Evolutionary conservation across 2,113 vertebrate species (phyloP), one percentile per base, ranked within the genome.

Genomic region (Origma solitaria): DNA sequence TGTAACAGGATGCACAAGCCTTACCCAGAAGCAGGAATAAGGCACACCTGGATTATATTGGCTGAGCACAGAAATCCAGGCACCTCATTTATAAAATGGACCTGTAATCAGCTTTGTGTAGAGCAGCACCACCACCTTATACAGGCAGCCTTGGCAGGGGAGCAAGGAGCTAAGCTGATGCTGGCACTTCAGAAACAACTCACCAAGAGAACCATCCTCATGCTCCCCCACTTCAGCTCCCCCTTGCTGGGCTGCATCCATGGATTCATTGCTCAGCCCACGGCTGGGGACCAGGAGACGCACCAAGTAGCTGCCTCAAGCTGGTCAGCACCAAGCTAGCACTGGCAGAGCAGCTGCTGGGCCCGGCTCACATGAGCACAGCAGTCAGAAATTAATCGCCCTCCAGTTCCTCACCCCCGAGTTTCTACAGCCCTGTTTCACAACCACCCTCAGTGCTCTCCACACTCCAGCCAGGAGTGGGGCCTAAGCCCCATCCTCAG

Each of bases 171-270:
- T 27, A 14, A 90, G 68, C 51, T 49, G 57, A 45, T 51, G 40
- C 65, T 82, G 60, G 28, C 53, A 69, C 82, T 77, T 51, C 0
- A 3, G 45, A 57, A 77, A 75, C 8, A 50, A 28, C 35, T 10
- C 22, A 0, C 50, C 0, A 19, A 5, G 5, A 25, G 14, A 88
- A 7, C 45, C 37, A 33, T 8, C 33, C 73, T 47, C 2, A 0
- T 4, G 6, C 30, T 47, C 13, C 45, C 38, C 50, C 61, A 22
- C 50, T 6, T 16, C 28, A 20, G 10, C 6, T 49, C 24, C 56
- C 51, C 31, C 21, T 15, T 18, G 0, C 40, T 4, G 15, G 50
- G 88, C 73, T 85, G 33, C 38, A 57, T 1, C 90, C 62, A 58
- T 19, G 37, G 61, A 68, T 37, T 76, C 31, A 9, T 21, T 66